Conservation (phyloP, 2,888 invertebrate genomes). For the Limenitis arthemis region DNA sequence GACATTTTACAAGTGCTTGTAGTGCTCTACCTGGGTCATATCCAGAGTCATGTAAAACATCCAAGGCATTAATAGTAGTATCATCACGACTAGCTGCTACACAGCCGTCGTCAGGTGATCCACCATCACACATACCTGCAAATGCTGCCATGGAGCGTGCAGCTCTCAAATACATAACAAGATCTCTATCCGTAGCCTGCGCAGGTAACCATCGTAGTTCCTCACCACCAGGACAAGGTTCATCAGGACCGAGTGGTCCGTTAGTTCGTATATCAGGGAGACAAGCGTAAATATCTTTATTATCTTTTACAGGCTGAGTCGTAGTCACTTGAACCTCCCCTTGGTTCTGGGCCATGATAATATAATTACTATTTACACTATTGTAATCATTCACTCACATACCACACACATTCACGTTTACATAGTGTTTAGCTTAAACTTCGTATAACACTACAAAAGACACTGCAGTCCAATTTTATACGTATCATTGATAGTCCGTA, state of each 20-base stretch:
- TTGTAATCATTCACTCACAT: constrained; percentile 48
- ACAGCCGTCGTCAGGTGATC: constrained; percentile 97
- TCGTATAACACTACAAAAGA: constrained; percentile 26
- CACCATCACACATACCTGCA: constrained; percentile 99
- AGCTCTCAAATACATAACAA: constrained; percentile 97
- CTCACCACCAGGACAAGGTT: constrained; percentile 76
- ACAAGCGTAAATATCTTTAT: constrained; percentile 68
- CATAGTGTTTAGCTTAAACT: constrained; percentile 45
- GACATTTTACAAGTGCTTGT: constrained; percentile 96
- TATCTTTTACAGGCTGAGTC: constrained; percentile 65
- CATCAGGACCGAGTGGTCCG: constrained; percentile 62
- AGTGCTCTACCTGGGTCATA: constrained; percentile 97
- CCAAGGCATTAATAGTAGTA: constrained; percentile 96
- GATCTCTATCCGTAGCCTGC: constrained; percentile 93
- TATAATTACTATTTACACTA: constrained; percentile 53
- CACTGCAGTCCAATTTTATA: constrained; percentile 36
- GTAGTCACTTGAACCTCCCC: constrained; percentile 70
- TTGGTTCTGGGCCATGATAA: constrained; percentile 69
- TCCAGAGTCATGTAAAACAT: constrained; percentile 95
- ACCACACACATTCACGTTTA: constrained; percentile 42
- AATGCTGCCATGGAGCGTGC: constrained; percentile 98
- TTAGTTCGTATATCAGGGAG: constrained; percentile 71
- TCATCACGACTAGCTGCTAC: constrained; percentile 97
- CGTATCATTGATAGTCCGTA: constrained; percentile 52
- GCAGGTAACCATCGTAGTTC: constrained; percentile 96